Conservation (phyloP, 2,113 vertebrate species). For the Hirundichthys speculiger region DNA sequence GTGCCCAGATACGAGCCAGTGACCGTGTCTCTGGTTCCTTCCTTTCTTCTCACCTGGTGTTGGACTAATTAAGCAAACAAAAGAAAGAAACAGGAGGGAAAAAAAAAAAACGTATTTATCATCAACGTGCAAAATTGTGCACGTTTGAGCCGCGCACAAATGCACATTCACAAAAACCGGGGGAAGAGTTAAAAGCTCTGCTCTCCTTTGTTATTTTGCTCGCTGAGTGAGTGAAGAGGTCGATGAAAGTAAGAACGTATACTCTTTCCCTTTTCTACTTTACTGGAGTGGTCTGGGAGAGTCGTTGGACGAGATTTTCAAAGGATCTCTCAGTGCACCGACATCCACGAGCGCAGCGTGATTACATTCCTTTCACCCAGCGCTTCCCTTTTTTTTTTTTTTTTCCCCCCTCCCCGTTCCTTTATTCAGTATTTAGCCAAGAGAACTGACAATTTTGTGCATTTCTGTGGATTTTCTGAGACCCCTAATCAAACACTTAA, state of each 20-base stretch:
- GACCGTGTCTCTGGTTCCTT: slow-evolving; percentile 68
- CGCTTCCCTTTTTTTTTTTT: slow-evolving; percentile 12
- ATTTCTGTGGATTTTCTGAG: slow-evolving; percentile 73
- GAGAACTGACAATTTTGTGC: slow-evolving; percentile 54
- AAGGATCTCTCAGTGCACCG: slow-evolving; percentile 48
- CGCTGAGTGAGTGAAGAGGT: slow-evolving; percentile 56
- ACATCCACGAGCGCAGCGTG: slow-evolving; percentile 44
- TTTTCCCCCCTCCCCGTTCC: neutral
- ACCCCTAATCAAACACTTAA: slow-evolving; percentile 75
- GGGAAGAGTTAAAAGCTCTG: too few relatives aligned
- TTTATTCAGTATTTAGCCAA: slow-evolving; percentile 31
- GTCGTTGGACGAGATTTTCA: slow-evolving; percentile 50
- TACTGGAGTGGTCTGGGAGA: slow-evolving; percentile 56
- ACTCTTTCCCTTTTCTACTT: slow-evolving; percentile 66
- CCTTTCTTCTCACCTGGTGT: slow-evolving; percentile 71
- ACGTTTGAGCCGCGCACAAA: too few relatives aligned
- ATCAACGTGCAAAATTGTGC: too few relatives aligned
- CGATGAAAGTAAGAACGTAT: slow-evolving; percentile 58
- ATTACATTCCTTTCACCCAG: slow-evolving; percentile 70
- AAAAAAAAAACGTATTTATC: too few relatives aligned
- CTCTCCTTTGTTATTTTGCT: slow-evolving; percentile 42
- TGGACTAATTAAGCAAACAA: slow-evolving; percentile 52
- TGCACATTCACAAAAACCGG: too few relatives aligned
- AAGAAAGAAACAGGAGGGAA: slow-evolving; percentile 7
- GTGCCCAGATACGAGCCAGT: slow-evolving; percentile 67